phyloP scores from a whole-genome alignment of 64 coral and sea anemone species.

The Montipora capricornis region DNA sequence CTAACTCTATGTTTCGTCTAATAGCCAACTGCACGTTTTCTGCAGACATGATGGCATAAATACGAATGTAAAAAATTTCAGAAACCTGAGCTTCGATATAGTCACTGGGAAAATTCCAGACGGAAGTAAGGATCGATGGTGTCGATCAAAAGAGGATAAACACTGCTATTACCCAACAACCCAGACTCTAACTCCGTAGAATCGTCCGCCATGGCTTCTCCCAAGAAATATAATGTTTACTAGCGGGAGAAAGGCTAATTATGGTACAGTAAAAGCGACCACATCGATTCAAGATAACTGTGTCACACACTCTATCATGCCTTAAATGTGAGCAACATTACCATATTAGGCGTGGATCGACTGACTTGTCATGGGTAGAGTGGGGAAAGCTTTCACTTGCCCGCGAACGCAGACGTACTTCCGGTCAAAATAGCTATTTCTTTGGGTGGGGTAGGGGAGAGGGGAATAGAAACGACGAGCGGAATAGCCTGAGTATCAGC shows the following conservation, averaged over 20 bases:
- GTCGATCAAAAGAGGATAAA: not conserved
- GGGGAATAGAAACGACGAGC: too few relatives aligned
- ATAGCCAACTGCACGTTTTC: conserved; percentile 75
- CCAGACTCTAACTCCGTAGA: conserved; percentile 45
- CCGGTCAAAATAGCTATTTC: too few relatives aligned
- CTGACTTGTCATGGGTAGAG: conserved; percentile 18
- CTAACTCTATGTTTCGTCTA: conserved; percentile 76
- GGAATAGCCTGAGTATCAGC: too few relatives aligned
- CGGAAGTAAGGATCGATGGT: conserved; percentile 17
- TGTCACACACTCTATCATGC: conserved; percentile 67
- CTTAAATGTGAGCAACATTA: not conserved
- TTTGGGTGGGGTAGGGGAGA: too few relatives aligned
- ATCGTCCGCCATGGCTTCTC: conserved; percentile 56
- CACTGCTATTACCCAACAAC: not conserved
- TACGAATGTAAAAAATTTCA: not conserved
- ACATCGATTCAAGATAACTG: not conserved
- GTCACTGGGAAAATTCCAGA: conserved; percentile 6
- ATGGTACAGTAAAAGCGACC: not conserved
- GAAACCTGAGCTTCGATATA: not conserved
- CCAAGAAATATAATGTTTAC: not conserved
- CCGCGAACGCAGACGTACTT: too few relatives aligned
- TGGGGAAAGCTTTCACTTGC: not conserved
- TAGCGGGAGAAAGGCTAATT: not conserved
- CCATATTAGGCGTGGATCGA: conserved; percentile 69
- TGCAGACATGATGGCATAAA: conserved; percentile 26